Base-by-base conservation (phyloP, 2,113 vertebrate species). In the Uropsilus gracilis region DNA sequence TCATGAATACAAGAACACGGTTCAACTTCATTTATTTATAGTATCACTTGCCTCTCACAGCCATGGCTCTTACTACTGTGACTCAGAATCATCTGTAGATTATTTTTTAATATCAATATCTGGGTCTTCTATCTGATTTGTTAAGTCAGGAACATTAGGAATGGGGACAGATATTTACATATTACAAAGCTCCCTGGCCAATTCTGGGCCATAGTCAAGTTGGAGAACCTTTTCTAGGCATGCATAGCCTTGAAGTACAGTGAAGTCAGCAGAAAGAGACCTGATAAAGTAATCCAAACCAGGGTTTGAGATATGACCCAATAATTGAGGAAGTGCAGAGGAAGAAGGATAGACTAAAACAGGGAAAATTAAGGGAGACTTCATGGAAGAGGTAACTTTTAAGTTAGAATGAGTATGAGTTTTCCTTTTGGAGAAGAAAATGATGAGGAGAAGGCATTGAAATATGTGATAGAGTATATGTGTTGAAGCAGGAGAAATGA, bases 381-480 rank as follows among this genome's bases (percentile, higher is more conserved):
- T 86, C 73, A 6, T 17, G 46, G 61, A 72, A 14, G 37, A n/a
- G 8, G 48, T 26, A 28, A 59, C 24, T 11, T 55, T 39, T 87
- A 55, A 42, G 24, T 64, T 75, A 32, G 26, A 75, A 57, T 48
- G 17, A 92, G 28, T 20, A 64, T 20, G 32, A 69, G 39, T 83
- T 78, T 94, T 89, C 13, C 26, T 66, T 76, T 68, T 48, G 22
- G 59, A 59, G 39, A 73, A 78, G 50, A 89, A 89, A n/a, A 89
- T 34, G 32, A 37, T 42, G 17, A 44, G 42, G 39, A 91, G 34
- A 32, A 83, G 12, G 26, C 20, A 68, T 2, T 42, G 17, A 75
- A 94, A 66, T 28, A 61, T 64, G 46, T 61, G 7, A 17, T 59
- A 77, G 39, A 93, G 57, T 68, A 39, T n/a, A 18, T 34, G 14